These are phyloP conservation scores for Aramus guarauna DNA, from an alignment of 2,113 vertebrate genomes.

Conservation along the genomic window DNA sequence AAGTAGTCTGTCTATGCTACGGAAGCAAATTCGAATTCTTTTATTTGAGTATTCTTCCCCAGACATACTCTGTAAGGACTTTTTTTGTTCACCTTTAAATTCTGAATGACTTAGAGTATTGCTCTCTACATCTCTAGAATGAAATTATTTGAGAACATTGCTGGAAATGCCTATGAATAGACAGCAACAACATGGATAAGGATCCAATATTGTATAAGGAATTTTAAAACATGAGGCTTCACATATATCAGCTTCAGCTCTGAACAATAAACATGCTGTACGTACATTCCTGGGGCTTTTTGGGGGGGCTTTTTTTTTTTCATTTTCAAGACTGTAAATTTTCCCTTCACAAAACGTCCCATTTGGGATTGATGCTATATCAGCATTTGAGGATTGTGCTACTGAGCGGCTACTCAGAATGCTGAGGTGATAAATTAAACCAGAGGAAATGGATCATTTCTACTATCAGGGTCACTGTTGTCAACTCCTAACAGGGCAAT, in stretches of 20 bases:
- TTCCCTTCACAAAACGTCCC: not conserved
- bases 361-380: not conserved
- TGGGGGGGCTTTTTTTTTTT: not conserved
- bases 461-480: conserved; percentile 65
- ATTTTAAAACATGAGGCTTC: not conserved
- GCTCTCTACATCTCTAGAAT: not conserved
- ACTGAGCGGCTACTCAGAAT: conserved; percentile 15
- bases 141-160: not conserved
- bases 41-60: not conserved
- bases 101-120: not conserved
- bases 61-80: not conserved
- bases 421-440: conserved; percentile 37
- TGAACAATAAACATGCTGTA: not conserved
- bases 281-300: not conserved
- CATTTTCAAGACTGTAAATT: not conserved
- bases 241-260: not conserved
- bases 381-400: conserved; percentile 3
- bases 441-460: conserved; percentile 63
- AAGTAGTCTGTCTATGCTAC: not conserved
- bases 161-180: not conserved
- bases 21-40: not conserved
- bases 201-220: not conserved
- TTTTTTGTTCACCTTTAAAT: not conserved
- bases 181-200: rapidly evolving
- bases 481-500: conserved; percentile 62